These are phyloP conservation scores for Aleiodes testaceus DNA, from an alignment of 2,888 invertebrate genomes.

Conservation along the genomic window DNA sequence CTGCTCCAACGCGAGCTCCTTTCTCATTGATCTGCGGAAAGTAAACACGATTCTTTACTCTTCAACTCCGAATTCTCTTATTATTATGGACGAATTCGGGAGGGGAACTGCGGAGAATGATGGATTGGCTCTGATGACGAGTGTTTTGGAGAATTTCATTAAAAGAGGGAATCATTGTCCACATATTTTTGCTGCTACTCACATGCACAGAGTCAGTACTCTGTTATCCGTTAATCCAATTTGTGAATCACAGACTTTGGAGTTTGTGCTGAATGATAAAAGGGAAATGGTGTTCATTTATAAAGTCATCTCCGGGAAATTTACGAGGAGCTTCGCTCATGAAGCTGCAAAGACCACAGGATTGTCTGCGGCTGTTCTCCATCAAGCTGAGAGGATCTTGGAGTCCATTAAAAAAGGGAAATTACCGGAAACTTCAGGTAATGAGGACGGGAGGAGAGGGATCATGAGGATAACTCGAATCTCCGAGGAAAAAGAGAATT, in stretches of 20 bases:
- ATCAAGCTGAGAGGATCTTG: slow-evolving; percentile 66
- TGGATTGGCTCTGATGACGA: slow-evolving; percentile 83
- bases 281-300: slow-evolving; percentile 79
- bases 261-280: slow-evolving; percentile 76
- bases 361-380: slow-evolving; percentile 72
- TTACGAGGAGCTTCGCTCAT: slow-evolving; percentile 75
- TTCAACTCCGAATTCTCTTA: slow-evolving; percentile 79
- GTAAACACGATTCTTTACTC: slow-evolving; percentile 83
- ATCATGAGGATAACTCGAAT: slow-evolving; percentile 5
- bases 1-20: slow-evolving; percentile 86
- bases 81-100: slow-evolving; percentile 93
- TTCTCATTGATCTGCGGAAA: slow-evolving; percentile 89
- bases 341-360: slow-evolving; percentile 66
- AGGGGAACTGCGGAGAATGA: slow-evolving; percentile 86
- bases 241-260: slow-evolving; percentile 77
- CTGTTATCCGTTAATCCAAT: slow-evolving; percentile 76
- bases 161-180: slow-evolving; percentile 78
- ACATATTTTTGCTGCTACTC: slow-evolving; percentile 85
- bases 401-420: slow-evolving; percentile 50
- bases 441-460: slow-evolving; percentile 44
- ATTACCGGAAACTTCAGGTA: slow-evolving; percentile 49
- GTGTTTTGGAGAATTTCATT: slow-evolving; percentile 81
- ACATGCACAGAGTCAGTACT: slow-evolving; percentile 80
- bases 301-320: slow-evolving; percentile 79
- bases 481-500: slow-evolving; percentile 19